Evolutionary conservation across 2,113 vertebrate species (phyloP), one percentile per base, ranked within the genome.

Genomic region (Steatornis caripensis): DNA sequence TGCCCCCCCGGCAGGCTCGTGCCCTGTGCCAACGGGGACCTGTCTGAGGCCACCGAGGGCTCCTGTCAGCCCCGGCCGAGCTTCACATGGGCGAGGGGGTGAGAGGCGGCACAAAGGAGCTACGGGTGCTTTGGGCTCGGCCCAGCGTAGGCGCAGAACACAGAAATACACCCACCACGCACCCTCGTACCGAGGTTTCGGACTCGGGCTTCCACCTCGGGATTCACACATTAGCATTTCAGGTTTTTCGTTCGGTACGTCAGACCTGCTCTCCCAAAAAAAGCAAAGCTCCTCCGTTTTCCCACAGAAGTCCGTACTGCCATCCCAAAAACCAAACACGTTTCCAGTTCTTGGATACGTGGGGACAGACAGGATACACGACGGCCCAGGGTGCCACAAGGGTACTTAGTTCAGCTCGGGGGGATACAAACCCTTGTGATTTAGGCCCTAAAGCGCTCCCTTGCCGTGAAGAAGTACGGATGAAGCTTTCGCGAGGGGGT

Each of bases 291-390:
- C 55, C 36, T 64, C 34, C 15, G 0, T 15, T 68, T 41, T 9
- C 46, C 74, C 8, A 3, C n/a, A 46, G 1, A 36, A 11, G 6
- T 12, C 68, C 15, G 1, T 9, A 2, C 4, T 29, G 22, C 9
- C 39, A 12, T 22, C 43, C 15, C 54, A 23, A 18, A 49, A 34
- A 4, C 14, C 55, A 43, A 34, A 53, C 2, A 0, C 0, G 1
- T 10, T 60, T 22, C 45, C 41, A 15, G 12, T 15, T 70, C 34
- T 60, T 37, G 60, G 69, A 4, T 12, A 3, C 0, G 11, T 2
- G n/a, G 34, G 41, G 62, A 65, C 43, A 46, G 62, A 65, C 43
- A 46, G 54, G 19, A 18, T 5, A 10, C 49, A 74, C 0, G n/a
- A 3, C 7, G 46, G 23, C 61, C 51, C 37, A 16, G 22, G 21